Evolutionary conservation across 2,888 invertebrate genomes (phyloP).

Genomic region (Diaprepes abbreviatus): DNA sequence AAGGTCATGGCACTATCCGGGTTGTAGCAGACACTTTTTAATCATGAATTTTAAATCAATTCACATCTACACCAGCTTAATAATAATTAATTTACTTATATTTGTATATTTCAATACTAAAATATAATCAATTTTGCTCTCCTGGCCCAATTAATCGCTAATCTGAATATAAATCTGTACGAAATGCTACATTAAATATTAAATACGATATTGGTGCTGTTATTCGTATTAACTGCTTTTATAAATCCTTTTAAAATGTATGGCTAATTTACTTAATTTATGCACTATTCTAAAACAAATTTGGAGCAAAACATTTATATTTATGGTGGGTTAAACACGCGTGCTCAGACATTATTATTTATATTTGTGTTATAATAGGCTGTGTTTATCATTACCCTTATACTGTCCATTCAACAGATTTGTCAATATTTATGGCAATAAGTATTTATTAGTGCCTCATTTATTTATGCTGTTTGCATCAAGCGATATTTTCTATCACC

Average conservation of each 20-base stretch:
- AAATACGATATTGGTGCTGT: background rate
- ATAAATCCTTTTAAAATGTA: background rate
- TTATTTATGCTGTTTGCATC: too few relatives aligned
- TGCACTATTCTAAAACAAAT: constrained; percentile 2
- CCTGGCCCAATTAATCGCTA: too few relatives aligned
- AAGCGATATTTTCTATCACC: too few relatives aligned
- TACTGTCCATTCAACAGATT: background rate
- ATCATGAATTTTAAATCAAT: too few relatives aligned
- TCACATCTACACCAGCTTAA: too few relatives aligned
- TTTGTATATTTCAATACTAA: too few relatives aligned
- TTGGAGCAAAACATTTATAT: background rate
- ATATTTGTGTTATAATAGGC: background rate
- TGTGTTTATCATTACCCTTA: constrained; percentile 1
- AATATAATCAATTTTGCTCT: too few relatives aligned
- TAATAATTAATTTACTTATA: too few relatives aligned
- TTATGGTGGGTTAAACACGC: background rate
- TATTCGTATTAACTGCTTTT: background rate
- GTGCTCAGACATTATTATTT: constrained; percentile 11
- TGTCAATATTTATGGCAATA: constrained; percentile 7
- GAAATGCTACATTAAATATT: background rate
- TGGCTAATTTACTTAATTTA: constrained; percentile 17
- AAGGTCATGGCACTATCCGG: too few relatives aligned
- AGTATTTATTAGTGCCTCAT: background rate
- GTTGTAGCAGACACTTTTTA: too few relatives aligned
- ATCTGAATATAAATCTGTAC: too few relatives aligned